A percentile compares a stretch with the other conserved stretches of the same genome.
phyloP scores from a whole-genome alignment of 2,113 vertebrate genomes.

The Polypterus bichir region DNA sequence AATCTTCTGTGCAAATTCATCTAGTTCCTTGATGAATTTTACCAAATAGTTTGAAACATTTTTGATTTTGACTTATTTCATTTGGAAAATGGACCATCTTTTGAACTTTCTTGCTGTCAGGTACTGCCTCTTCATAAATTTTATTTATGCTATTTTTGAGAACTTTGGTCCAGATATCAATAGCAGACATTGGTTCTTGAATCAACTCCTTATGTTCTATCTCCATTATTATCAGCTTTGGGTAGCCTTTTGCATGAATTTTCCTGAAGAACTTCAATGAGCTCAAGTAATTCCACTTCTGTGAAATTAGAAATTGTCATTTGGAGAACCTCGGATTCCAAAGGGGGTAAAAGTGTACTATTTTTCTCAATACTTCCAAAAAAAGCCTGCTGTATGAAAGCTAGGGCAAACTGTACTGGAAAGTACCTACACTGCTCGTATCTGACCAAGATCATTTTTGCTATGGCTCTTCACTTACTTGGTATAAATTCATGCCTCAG shows the following conservation, averaged over 20 bases:
- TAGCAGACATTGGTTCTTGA: not conserved
- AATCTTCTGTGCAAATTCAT: not conserved
- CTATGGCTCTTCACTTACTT: not conserved
- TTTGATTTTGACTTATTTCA: not conserved
- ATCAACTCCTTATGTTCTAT: not conserved
- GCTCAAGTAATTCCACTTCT: not conserved
- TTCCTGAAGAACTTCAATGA: not conserved
- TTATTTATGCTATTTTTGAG: not conserved
- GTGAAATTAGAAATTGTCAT: not conserved
- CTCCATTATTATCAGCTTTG: constrained; percentile 1
- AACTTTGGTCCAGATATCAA: not conserved
- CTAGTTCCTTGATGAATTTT: constrained; percentile 1
- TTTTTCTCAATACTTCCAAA: not conserved
- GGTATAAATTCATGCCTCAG: not conserved
- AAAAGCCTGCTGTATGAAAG: not conserved
- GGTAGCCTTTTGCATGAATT: not conserved
- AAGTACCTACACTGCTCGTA: not conserved
- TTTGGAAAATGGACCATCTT: not conserved
- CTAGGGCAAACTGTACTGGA: not conserved
- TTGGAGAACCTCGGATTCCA: not conserved
- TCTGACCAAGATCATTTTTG: not conserved
- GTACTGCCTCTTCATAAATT: not conserved
- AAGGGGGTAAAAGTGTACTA: not conserved
- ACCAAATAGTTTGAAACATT: not conserved
- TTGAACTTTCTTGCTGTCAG: constrained; percentile 1